Base-by-base conservation (phyloP, 2,888 invertebrate species). In the Onthophagus sagittarius region DNA sequence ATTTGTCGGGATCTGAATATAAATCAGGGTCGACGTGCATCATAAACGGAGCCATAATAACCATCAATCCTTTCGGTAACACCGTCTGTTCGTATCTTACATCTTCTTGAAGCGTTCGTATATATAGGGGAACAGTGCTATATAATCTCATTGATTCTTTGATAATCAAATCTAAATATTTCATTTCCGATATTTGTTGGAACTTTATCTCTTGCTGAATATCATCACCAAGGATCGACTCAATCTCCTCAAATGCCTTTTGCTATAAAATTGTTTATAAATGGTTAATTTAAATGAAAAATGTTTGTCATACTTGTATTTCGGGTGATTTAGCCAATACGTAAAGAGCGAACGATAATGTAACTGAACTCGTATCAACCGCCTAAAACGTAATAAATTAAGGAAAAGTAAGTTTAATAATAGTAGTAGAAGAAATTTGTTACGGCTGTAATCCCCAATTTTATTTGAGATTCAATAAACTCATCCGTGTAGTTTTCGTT, bases 21-120 rank as follows among this genome's bases (percentile, higher is more conserved):
- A 64, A 63, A 14, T 65, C 33, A 6, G 71, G 71, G 39, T 72
- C 33, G 13, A 9, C 14, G 5, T 72, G 71, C 4, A 64, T n/a
- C 15, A 14, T 65, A 33, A n/a, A 39, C 32, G 31, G n/a, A 0
- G 65, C 2, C 3, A 39, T 2, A 0, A n/a, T 0, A 2, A 72
- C 1, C n/a, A 63, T 33, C 4, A 72, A 64, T 32, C 71, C 71
- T 64, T 72, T 72, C 14, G 63, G 63, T 32, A 72, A 13, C 11
- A 15, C 39, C 11, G 64, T 39, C 0, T 15, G 33, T 65, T 72
- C 71, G 13, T 0, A 6, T 7, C 6, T 13, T 11, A 63, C 2
- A n/a, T 63, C 63, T 63, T 63, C 63, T 1, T 63, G 9, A 4
- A 63, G 13, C 13, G 7, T 9, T 15, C 63, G 7, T 11, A 15